A percentile compares a stretch with the other conserved stretches of the same genome.
phyloP scores from a whole-genome alignment of 2,797 vertebrate species.

The Crenuchus spilurus region DNA sequence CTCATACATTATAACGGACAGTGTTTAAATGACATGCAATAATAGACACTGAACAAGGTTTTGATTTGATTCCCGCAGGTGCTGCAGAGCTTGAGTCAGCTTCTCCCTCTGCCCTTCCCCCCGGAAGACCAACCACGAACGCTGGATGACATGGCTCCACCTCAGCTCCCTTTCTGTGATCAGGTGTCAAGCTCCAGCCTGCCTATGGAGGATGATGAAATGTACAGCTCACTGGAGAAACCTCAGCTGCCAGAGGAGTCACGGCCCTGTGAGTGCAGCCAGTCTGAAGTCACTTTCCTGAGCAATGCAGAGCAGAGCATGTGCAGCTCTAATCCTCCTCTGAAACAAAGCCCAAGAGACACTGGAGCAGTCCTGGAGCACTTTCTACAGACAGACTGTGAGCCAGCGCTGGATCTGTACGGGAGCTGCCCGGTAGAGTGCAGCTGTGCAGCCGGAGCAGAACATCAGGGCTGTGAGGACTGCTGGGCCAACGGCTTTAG shows the following conservation, averaged over 20 bases:
- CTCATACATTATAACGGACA: background rate
- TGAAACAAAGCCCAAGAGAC: background rate
- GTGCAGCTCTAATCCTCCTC: background rate
- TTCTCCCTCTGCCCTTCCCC: conserved; percentile 58
- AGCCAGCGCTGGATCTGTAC: conserved; percentile 41
- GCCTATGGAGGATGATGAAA: conserved; percentile 73
- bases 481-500: conserved; percentile 61
- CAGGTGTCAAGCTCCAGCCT: conserved; percentile 51
- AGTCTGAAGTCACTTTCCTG: conserved; percentile 74
- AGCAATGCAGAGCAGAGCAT: conserved; percentile 4
- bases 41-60: background rate
- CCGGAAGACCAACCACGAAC: conserved; percentile 65
- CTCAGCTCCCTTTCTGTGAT: conserved; percentile 34
- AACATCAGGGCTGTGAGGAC: conserved; percentile 61
- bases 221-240: conserved; percentile 25
- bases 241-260: background rate
- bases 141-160: conserved; percentile 58
- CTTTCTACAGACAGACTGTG: background rate
- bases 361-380: background rate
- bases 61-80: conserved; percentile 59
- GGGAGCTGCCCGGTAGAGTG: conserved; percentile 67
- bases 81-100: conserved; percentile 59
- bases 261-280: conserved; percentile 67
- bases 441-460: conserved; percentile 51
- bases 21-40: background rate